These are phyloP conservation scores for Chiloscyllium punctatum DNA, from an alignment of 2,797 vertebrate species.

Conservation along the genomic window DNA sequence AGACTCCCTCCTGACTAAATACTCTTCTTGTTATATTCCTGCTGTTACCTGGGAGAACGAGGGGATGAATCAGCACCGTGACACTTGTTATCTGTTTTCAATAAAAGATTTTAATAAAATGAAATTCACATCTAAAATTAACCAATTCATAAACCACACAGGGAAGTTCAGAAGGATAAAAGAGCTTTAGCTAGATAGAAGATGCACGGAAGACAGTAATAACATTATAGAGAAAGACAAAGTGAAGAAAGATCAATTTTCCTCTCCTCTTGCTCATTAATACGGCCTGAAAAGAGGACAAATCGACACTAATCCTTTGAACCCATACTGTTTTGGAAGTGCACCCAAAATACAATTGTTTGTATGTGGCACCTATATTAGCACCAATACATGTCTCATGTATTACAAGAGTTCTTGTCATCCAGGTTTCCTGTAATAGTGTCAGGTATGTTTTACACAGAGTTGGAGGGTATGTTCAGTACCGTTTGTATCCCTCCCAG, in stretches of 20 bases:
- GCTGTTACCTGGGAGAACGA: background rate
- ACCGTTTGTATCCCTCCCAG: no score
- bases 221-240: background rate
- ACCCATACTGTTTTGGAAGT: no score
- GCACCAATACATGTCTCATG: no score
- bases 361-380: no score
- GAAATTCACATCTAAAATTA: background rate
- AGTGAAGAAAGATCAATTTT: background rate
- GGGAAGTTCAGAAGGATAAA: background rate
- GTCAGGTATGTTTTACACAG: no score
- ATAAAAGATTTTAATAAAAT: background rate
- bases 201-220: background rate
- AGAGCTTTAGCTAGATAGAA: background rate
- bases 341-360: no score
- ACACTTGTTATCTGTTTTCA: background rate
- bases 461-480: no score
- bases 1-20: background rate
- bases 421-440: no score
- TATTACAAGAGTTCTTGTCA: no score
- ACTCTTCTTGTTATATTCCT: background rate
- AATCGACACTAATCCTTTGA: no score
- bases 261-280: no score
- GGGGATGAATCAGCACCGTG: background rate
- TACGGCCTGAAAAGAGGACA: no score
- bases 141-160: background rate